These are phyloP conservation scores for Enoplosus armatus DNA, from an alignment of 2,797 vertebrate species.

Conservation along the genomic window DNA sequence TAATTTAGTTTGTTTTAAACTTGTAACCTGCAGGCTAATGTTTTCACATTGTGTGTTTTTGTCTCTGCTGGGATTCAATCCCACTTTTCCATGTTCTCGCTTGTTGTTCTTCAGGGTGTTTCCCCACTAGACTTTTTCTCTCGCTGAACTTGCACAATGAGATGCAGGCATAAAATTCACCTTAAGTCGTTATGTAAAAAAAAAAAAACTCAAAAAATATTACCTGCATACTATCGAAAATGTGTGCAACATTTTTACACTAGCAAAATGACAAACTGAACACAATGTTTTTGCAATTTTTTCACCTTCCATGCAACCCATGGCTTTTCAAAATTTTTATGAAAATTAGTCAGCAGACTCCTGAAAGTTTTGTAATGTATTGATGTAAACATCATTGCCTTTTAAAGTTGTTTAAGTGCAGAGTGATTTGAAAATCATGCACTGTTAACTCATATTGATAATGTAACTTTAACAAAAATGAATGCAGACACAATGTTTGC, in stretches of 20 bases:
- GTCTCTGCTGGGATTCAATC: slow-evolving; percentile 20
- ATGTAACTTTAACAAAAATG: neutral
- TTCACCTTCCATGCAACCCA: neutral
- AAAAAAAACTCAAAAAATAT: neutral
- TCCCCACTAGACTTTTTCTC: neutral
- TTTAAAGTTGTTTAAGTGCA: neutral
- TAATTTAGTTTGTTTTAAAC: neutral
- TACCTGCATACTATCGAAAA: neutral
- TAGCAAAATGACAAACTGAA: neutral
- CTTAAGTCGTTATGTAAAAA: neutral
- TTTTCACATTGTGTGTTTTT: slow-evolving; percentile 8
- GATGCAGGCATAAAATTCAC: slow-evolving; percentile 2
- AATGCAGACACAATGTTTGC: neutral
- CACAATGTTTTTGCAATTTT: too few species aligned
- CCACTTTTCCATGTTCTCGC: neutral
- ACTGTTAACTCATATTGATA: neutral
- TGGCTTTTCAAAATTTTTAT: neutral
- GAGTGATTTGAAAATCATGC: neutral
- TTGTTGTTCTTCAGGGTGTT: slow-evolving; percentile 4
- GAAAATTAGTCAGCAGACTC: neutral
- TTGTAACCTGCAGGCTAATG: neutral
- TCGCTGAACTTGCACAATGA: slow-evolving; percentile 7
- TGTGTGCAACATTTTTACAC: neutral
- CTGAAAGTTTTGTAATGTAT: neutral
- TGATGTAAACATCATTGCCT: neutral